Evolutionary conservation across 2,113 vertebrate species (phyloP).

Genomic region (Drymodes brunneopygia): DNA sequence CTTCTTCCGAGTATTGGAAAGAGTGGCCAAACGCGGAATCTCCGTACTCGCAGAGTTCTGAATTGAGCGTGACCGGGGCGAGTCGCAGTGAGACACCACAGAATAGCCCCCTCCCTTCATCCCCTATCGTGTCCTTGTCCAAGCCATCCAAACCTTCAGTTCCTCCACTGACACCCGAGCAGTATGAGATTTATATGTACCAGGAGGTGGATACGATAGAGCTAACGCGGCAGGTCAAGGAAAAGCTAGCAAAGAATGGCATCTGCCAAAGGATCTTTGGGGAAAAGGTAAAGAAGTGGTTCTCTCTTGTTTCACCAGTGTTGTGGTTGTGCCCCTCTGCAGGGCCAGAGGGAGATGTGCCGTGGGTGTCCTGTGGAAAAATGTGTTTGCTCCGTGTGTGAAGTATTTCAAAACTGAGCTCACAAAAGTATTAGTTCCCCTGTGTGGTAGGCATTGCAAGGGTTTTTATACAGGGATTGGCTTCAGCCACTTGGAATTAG

Average conservation of each 20-base stretch:
- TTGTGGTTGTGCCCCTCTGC: not conserved
- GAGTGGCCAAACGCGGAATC: conserved; percentile 86
- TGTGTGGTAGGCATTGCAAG: not conserved
- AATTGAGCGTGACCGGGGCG: conserved; percentile 81
- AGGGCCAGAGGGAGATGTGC: not conserved
- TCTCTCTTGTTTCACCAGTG: conserved; percentile 29
- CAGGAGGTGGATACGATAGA: conserved; percentile 91
- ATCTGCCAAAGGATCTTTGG: conserved; percentile 93
- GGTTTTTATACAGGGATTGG: not conserved
- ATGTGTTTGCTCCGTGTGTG: not conserved
- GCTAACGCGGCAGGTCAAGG: conserved; percentile 89
- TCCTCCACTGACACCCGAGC: conserved; percentile 85
- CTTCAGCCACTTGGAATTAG: not conserved
- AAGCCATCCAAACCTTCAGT: conserved; percentile 84
- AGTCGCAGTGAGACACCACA: conserved; percentile 84
- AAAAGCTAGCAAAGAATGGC: conserved; percentile 92
- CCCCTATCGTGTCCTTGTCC: conserved; percentile 77
- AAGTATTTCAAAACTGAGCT: not conserved
- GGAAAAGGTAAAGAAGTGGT: conserved; percentile 81
- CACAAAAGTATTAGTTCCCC: rapidly evolving
- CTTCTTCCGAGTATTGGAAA: conserved; percentile 86
- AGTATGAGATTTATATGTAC: conserved; percentile 94
- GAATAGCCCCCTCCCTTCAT: conserved; percentile 85
- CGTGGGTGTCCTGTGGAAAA: not conserved
- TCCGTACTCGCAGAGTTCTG: conserved; percentile 84